Evolutionary conservation across 2,113 vertebrate genomes (phyloP).

Genomic region (Taurulus bubalis): DNA sequence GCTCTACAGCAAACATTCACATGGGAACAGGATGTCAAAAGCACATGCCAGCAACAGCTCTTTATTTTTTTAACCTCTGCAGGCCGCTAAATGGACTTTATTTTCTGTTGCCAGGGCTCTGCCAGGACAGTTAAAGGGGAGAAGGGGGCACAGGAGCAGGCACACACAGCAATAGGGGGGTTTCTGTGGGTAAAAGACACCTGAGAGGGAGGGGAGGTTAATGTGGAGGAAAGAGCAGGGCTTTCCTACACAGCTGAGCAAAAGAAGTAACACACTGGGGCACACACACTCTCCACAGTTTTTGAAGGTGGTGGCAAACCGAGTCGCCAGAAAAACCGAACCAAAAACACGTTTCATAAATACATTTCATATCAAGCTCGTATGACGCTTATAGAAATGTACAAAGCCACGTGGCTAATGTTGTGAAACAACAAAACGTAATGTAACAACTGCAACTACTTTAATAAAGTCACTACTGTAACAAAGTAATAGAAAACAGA

Average conservation of each 20-base stretch:
- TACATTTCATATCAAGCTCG: neutral
- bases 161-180: neutral
- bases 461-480: neutral
- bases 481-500: neutral
- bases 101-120: slow-evolving; percentile 20
- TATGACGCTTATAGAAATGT: neutral
- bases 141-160: slow-evolving; percentile 11
- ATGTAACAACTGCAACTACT: neutral
- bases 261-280: slow-evolving; percentile 55
- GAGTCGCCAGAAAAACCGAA: neutral
- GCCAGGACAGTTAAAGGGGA: slow-evolving; percentile 41
- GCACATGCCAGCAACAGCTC: slow-evolving; percentile 44
- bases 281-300: slow-evolving; percentile 42
- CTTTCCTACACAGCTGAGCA: slow-evolving; percentile 61
- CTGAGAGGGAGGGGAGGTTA: slow-evolving; percentile 25
- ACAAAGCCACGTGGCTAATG: neutral
- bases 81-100: slow-evolving; percentile 36
- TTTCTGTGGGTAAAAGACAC: slow-evolving; percentile 23
- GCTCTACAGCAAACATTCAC: slow-evolving; percentile 24
- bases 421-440: neutral
- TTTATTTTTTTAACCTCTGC: slow-evolving; percentile 48
- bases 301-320: slow-evolving; percentile 47
- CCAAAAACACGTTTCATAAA: neutral
- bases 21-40: slow-evolving; percentile 18
- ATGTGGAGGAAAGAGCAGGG: slow-evolving; percentile 45